Evolutionary conservation across 2,113 vertebrate genomes (phyloP), one percentile per base, ranked within the genome.

Genomic region (Prionailurus viverrinus): DNA sequence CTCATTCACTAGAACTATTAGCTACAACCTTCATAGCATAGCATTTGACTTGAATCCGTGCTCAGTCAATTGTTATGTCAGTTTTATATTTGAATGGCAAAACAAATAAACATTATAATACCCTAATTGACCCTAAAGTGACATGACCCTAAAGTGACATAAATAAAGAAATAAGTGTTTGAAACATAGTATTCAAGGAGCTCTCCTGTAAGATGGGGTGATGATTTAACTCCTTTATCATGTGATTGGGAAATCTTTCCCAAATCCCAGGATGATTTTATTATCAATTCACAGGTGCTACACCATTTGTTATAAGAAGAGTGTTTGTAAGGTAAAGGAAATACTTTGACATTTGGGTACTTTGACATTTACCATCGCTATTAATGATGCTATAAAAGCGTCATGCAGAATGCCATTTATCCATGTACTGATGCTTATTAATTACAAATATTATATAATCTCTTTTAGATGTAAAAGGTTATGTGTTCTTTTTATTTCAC

Each of bases 391-490:
- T 91, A 74, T 98, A 97, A 98, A 98, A 94, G 39, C 95, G 89
- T 97, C 84, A 95, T 94, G 93, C 76, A 51, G 51, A 71, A 90
- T 98, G 96, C 7, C 94, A 98, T 98, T 98, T 98, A 97, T 91
- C 0, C 5, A 86, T 91, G 81, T 80, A 95, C 33, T 94, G 95
- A 98, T 94, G 69, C 36, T 98, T 98, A 98, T 98, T 98, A 98
- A 98, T 98, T 98, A 93, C 27, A 98, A 98, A 98, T 96, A 79
- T 97, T 98, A 86, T 97, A 95, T 96, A 97, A 98, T 97, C 94
- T 97, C 15, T 74, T 98, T 98, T 97, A 96, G 79, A 97, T 96
- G 83, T 76, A 97, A 98, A 98, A 99, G 96, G 96, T 98, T 98
- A 98, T 88, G 71, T 94, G 79, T 97, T 97, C 51, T 92, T 98